Evolutionary conservation across 1,140 invertebrate species (phyloP).

Genomic region (Cyrtorhinus lividipennis): DNA sequence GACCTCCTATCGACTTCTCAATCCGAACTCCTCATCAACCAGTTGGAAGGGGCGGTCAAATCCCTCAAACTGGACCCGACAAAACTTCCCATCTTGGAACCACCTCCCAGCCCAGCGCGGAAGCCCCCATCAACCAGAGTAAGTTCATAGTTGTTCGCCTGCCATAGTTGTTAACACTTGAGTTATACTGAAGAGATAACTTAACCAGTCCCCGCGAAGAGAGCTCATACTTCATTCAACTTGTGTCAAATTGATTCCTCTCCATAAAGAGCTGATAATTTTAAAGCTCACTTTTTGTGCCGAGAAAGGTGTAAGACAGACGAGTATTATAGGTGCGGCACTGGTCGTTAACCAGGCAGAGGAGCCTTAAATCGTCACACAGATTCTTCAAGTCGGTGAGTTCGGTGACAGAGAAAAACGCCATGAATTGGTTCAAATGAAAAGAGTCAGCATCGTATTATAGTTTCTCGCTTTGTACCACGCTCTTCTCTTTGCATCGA

Average conservation of each 20-base stretch:
- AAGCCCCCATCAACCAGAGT: conserved; percentile 25
- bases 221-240: too few relatives aligned
- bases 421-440: neutral
- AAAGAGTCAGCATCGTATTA: neutral
- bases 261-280: too few relatives aligned
- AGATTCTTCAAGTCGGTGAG: conserved; percentile 21
- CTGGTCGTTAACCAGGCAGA: conserved; percentile 18
- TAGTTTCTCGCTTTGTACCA: conserved; percentile 1
- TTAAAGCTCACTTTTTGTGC: neutral
- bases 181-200: too few relatives aligned
- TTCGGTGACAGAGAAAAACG: conserved; percentile 7
- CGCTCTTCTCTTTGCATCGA: conserved; percentile 1
- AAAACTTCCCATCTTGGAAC: conserved; percentile 46
- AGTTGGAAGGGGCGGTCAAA: conserved; percentile 69
- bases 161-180: too few relatives aligned
- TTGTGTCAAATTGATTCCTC: too few relatives aligned
- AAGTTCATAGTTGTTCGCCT: too few relatives aligned
- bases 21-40: conserved; percentile 60
- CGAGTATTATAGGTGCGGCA: conserved; percentile 19
- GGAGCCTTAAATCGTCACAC: conserved; percentile 14
- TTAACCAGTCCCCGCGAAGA: too few relatives aligned
- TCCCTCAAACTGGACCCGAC: conserved; percentile 67
- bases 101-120: conserved; percentile 29
- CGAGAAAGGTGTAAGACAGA: conserved; percentile 8
- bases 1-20: conserved; percentile 60